Evolutionary conservation across 1,140 invertebrate species (phyloP).

Genomic region (Piezodorus guildinii): DNA sequence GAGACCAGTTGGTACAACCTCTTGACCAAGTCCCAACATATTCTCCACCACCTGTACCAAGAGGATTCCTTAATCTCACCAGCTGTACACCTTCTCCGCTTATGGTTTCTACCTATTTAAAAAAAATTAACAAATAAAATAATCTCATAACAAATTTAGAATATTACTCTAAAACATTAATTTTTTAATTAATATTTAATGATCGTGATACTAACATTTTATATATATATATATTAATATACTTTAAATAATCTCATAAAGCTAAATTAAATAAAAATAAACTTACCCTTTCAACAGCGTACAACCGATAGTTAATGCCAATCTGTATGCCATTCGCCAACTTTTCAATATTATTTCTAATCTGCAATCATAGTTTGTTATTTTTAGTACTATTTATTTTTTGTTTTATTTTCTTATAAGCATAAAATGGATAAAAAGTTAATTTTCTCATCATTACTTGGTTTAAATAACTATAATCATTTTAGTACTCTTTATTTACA

Average conservation of each 20-base stretch:
- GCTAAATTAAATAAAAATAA: constrained; percentile 5
- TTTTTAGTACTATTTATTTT: too few species aligned
- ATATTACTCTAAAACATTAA: too few species aligned
- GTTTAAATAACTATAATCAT: too few species aligned
- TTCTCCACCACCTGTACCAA: constrained; percentile 51
- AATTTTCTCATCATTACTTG: too few species aligned
- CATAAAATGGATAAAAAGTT: background rate
- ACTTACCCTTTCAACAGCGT: constrained; percentile 64
- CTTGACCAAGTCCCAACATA: constrained; percentile 61
- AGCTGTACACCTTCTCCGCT: constrained; percentile 60
- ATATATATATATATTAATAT: too few species aligned
- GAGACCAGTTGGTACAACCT: constrained; percentile 60
- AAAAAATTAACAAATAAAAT: too few species aligned
- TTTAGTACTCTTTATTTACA: too few species aligned
- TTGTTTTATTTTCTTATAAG: too few species aligned
- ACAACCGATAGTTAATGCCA: constrained; percentile 68
- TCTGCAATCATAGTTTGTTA: constrained; percentile 33
- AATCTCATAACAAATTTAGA: too few species aligned
- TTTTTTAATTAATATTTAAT: too few species aligned
- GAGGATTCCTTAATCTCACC: constrained; percentile 57
- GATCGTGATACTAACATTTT: too few species aligned
- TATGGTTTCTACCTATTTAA: constrained; percentile 52
- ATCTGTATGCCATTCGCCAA: constrained; percentile 67
- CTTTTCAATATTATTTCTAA: constrained; percentile 54
- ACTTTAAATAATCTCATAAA: too few species aligned